phyloP scores from a whole-genome alignment of 2,113 vertebrate genomes.

The Mystacornis crossleyi region DNA sequence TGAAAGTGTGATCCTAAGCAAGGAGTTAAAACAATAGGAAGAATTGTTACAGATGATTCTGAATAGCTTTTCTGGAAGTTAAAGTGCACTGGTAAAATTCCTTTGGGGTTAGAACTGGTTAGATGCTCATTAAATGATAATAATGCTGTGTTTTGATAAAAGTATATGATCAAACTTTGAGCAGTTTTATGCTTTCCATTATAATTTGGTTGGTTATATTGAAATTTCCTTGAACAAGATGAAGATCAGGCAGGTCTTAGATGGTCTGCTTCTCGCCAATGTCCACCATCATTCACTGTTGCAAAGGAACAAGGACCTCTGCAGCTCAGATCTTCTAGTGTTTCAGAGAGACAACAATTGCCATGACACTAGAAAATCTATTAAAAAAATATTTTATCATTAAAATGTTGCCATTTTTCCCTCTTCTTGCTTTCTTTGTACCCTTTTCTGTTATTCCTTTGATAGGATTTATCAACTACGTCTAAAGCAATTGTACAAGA shows the following conservation, averaged over 20 bases:
- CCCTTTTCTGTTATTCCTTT: not conserved
- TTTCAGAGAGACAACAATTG: not conserved
- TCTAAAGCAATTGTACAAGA: not conserved
- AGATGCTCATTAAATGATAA: not conserved
- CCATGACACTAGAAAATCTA: not conserved
- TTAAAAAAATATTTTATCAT: not conserved
- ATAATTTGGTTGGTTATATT: not conserved
- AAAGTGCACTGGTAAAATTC: not conserved
- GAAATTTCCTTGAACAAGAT: not conserved
- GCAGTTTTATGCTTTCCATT: not conserved
- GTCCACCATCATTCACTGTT: not conserved
- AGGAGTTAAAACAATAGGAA: not conserved
- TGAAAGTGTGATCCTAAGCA: not conserved
- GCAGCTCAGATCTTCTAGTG: not conserved
- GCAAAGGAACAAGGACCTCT: not conserved
- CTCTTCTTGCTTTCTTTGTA: not conserved
- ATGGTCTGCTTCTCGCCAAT: not conserved
- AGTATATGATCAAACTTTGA: not conserved
- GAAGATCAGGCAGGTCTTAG: not conserved
- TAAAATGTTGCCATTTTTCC: not conserved
- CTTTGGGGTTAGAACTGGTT: not conserved
- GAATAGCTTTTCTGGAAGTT: not conserved
- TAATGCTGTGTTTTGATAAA: not conserved
- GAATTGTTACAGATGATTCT: not conserved
- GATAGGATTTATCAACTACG: not conserved